phyloP scores from a whole-genome alignment of 64 coral and sea anemone genomes.

The Porites australiensis region DNA sequence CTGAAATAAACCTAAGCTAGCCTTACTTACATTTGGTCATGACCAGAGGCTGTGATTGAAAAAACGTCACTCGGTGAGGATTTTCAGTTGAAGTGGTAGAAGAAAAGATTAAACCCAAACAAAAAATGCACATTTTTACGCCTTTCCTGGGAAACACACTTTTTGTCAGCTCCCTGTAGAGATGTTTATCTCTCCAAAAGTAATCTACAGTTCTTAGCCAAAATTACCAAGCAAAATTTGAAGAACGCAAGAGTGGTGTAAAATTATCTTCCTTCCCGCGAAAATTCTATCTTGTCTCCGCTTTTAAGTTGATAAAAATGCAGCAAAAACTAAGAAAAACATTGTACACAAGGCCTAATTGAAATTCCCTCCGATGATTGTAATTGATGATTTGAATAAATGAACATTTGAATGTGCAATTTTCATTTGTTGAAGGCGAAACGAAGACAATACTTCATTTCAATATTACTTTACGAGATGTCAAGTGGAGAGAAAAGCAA shows the following conservation, averaged over 20 bases:
- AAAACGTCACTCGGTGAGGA: background rate
- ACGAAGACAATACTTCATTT: slow-evolving; percentile 13
- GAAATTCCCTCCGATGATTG: slow-evolving; percentile 21
- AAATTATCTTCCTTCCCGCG: too few species aligned
- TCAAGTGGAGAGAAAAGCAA: slow-evolving; percentile 27
- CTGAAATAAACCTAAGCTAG: background rate
- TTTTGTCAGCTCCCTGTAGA: background rate
- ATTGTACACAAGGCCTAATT: background rate
- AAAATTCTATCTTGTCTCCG: background rate
- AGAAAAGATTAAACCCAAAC: slow-evolving; percentile 1
- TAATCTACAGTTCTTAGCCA: background rate
- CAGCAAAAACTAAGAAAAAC: background rate
- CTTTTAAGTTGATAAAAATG: background rate
- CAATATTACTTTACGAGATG: slow-evolving; percentile 14
- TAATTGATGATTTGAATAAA: slow-evolving; percentile 46
- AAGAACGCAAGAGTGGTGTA: background rate
- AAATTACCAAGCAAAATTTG: background rate
- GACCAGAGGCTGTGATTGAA: background rate
- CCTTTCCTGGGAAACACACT: background rate
- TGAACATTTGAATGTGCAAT: slow-evolving; percentile 35
- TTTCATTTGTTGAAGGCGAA: slow-evolving; percentile 29
- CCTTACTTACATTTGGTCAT: background rate
- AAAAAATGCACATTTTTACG: slow-evolving; percentile 21
- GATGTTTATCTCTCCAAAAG: slow-evolving; percentile 21
- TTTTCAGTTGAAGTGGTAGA: slow-evolving; percentile 9